Base-by-base conservation (phyloP, 1,140 invertebrate genomes). In the Pomacea maculata region DNA sequence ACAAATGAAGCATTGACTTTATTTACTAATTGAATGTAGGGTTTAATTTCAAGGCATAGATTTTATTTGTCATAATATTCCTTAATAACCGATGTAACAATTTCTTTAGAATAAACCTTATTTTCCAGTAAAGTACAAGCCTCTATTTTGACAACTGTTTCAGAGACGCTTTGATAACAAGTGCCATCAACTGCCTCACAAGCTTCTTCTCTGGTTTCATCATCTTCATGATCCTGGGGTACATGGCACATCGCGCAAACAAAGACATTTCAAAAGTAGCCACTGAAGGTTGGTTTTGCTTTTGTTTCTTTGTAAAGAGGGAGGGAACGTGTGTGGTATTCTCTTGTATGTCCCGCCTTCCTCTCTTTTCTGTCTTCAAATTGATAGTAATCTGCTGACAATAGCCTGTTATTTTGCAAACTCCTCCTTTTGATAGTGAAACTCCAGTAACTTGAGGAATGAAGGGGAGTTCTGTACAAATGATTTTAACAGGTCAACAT, bases 141-240 rank as follows among this genome's bases (percentile, higher is more conserved):
- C 34, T 45, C 34, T 4, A 4, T 45, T 2, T 64, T n/a, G 21
- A 19, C 21, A 7, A 14, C 17, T 76, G n/a, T 90, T 95, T 93
- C 91, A 95, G 97, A 83, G 98, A 99, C 91, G 98, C 98, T 0
- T 92, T 99, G 19, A 93, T 99, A 57, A 99, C 98, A 0, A 97
- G 96, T 85, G 95, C 94, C 76, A 97, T 99, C 85, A 99, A 99
- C 91, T 99, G 97, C 86, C 92, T 96, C 25, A 99, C 98, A 1
- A 99, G 97, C 91, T 99, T 99, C 91, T 93, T 99, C 25, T 97
- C 97, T 1, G 98, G 98, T 8, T 99, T 99, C 87, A 98, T 99
- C 61, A 99, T 99, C 82, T 99, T 99, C 91, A 98, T 97, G 3
- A 97, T 99, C 78, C 91, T 91, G 8, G 91, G 91, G 25, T 91